These are phyloP conservation scores for Andrena fulva DNA, from an alignment of 2,888 invertebrate genomes.

Conservation along the genomic window DNA sequence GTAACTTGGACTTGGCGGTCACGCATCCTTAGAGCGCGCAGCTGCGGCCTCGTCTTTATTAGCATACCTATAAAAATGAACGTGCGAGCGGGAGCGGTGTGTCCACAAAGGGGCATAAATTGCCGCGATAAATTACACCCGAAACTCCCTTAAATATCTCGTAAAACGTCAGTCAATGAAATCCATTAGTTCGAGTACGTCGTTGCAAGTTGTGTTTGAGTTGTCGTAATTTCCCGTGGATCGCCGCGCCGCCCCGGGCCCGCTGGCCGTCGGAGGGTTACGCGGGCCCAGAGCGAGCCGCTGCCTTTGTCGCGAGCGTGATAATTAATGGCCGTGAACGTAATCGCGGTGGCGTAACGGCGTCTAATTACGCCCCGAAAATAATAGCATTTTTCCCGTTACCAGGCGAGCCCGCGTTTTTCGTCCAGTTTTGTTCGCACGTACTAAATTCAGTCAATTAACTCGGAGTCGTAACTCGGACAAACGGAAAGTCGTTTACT, in stretches of 20 bases:
- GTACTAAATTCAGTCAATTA: conserved; percentile 38
- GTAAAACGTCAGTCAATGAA: conserved; percentile 77
- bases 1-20: conserved; percentile 80
- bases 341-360: conserved; percentile 23
- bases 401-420: conserved; percentile 7
- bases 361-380: conserved; percentile 32
- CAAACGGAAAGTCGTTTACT: conserved; percentile 19
- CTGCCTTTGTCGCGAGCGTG: conserved; percentile 7
- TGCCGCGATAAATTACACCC: conserved; percentile 81
- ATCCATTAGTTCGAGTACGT: conserved; percentile 69
- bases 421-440: conserved; percentile 36
- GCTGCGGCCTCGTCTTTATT: conserved; percentile 82
- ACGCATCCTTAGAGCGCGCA: conserved; percentile 80
- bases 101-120: conserved; percentile 74
- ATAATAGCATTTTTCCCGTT: conserved; percentile 34
- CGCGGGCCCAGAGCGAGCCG: neutral
- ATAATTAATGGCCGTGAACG: conserved; percentile 47
- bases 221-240: conserved; percentile 36
- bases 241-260: neutral
- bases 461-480: conserved; percentile 21
- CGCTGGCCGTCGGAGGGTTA: conserved; percentile 2
- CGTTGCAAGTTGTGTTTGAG: conserved; percentile 25
- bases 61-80: conserved; percentile 84
- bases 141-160: conserved; percentile 80
- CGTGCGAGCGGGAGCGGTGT: conserved; percentile 57